Evolutionary conservation across 2,113 vertebrate genomes (phyloP).

Genomic region (Rhabdomys dilectus): DNA sequence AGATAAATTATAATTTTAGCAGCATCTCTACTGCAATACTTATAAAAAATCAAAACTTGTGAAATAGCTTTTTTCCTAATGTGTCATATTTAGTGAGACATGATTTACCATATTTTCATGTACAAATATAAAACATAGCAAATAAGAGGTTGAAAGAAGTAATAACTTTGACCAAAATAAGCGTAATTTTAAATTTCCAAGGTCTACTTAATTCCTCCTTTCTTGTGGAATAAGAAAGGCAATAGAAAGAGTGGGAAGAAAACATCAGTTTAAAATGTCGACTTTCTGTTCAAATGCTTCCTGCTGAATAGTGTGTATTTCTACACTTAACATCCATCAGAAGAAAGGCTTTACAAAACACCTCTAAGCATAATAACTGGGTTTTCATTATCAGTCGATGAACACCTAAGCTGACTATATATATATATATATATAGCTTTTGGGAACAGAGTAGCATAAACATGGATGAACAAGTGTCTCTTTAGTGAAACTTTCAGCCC

Average conservation of each 20-base stretch:
- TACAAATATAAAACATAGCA: not conserved
- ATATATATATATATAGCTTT: too few species aligned
- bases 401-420: not conserved
- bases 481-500: not conserved
- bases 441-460: not conserved
- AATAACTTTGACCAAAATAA: not conserved
- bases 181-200: not conserved
- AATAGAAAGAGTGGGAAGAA: not conserved
- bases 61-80: not conserved
- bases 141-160: not conserved
- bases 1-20: not conserved
- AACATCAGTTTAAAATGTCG: not conserved
- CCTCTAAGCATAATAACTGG: not conserved
- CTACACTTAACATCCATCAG: not conserved
- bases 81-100: not conserved
- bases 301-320: rapidly evolving
- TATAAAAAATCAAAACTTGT: not conserved
- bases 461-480: not conserved
- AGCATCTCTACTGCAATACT: not conserved
- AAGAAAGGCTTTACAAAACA: not conserved
- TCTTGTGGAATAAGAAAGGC: not conserved
- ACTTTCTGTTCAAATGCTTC: not conserved
- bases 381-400: not conserved
- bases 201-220: not conserved
- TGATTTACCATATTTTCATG: not conserved